Base-by-base conservation (phyloP, 2,888 invertebrate genomes). In the Orthosia incerta region DNA sequence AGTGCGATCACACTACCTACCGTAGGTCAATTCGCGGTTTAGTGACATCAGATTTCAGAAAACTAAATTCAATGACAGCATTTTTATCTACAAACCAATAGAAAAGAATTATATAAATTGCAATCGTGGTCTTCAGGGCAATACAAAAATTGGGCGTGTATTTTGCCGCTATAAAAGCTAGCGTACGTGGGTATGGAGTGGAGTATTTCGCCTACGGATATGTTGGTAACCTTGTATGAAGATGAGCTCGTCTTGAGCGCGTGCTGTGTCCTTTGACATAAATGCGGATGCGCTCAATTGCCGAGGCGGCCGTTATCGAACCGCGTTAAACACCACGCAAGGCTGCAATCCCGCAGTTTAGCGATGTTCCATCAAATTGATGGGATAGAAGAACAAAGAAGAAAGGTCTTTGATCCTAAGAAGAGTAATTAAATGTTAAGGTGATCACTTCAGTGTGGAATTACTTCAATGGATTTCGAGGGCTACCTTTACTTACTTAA, bases 241-340 rank as follows among this genome's bases (percentile, higher is more conserved):
- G 94, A 95, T 94, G 92, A 94, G 91, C 91, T 88, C 92, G 93
- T 95, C 95, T 95, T 95, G 89, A 87, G 94, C 94, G 93, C 93
- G 93, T 93, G 95, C 94, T 94, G 91, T 92, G 95, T 95, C 95
- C 94, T 95, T 94, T 95, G 92, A 91, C 91, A 93, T 92, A 95
- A 96, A 95, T 95, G 95, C 96, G 96, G 96, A 96, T 96, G 95
- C 93, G 91, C 84, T 93, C 96, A 96, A 96, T 96, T 96, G 95
- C 87, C 89, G 90, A 91, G 89, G 87, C 89, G 91, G 91, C 93
- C 91, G 94, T 92, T 94, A 95, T 95, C 94, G 94, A 95, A 95
- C 92, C 91, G 95, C 95, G 95, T 92, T 95, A 95, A 96, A 95
- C 95, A 95, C 91, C 91, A 90, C 88, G 92, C 94, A 94, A 95